Evolutionary conservation across 2,797 vertebrate genomes (phyloP).

Genomic region (Potorous gilbertii): DNA sequence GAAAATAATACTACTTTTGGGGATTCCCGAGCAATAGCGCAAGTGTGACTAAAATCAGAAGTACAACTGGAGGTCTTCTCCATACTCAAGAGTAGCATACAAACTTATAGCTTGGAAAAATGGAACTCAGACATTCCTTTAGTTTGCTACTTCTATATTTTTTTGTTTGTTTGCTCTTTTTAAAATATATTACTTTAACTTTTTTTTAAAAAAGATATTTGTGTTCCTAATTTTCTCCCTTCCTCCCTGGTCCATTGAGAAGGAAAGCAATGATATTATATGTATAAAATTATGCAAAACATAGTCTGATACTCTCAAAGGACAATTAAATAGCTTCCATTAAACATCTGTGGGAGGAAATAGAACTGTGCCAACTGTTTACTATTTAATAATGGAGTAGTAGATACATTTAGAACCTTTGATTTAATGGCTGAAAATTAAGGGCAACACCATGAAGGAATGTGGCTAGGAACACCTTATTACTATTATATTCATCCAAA

Average conservation of each 20-base stretch:
- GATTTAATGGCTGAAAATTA: neutral
- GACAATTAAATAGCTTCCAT: neutral
- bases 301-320: neutral
- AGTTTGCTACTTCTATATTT: neutral
- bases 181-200: neutral
- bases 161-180: neutral
- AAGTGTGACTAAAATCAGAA: neutral
- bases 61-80: neutral
- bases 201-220: neutral
- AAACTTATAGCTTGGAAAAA: conserved; percentile 8
- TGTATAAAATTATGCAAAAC: neutral
- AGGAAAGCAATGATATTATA: neutral
- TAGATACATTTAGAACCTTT: neutral
- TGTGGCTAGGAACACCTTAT: neutral
- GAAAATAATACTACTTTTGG: neutral
- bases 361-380: neutral
- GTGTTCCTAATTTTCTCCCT: neutral
- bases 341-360: neutral
- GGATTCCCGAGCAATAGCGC: neutral
- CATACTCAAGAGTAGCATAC: neutral
- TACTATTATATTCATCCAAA: neutral
- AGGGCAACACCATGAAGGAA: neutral
- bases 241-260: neutral
- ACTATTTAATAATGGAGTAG: neutral
- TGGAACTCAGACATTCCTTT: neutral